Conservation (phyloP, 2,888 invertebrate genomes). For the Ditula angustiorana region DNA sequence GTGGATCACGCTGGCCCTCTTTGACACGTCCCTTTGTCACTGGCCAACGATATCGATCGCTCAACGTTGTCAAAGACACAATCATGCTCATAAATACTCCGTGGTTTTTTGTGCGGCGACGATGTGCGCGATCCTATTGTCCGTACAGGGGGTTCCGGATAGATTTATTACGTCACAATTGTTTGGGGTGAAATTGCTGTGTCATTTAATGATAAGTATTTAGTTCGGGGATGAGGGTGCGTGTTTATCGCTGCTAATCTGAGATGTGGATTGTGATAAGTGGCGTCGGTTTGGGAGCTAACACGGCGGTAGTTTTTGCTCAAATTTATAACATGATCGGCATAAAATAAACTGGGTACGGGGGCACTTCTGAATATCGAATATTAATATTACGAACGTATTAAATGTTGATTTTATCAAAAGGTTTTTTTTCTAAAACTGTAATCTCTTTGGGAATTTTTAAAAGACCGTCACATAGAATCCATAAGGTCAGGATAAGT, state of each 20-base stretch:
- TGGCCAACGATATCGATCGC: constrained; percentile 81
- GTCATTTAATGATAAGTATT: constrained; percentile 39
- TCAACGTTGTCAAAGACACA: constrained; percentile 70
- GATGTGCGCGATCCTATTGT: constrained; percentile 75
- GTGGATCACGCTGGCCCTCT: constrained; percentile 82
- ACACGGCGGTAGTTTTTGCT: neutral
- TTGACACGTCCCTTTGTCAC: constrained; percentile 74
- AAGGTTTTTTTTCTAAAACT: too few species aligned
- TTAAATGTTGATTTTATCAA: too few species aligned
- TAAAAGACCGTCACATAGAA: too few species aligned
- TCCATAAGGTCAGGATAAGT: too few species aligned
- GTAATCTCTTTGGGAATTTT: too few species aligned
- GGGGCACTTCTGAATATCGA: too few species aligned
- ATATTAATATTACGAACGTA: too few species aligned
- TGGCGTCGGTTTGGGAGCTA: neutral
- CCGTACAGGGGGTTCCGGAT: constrained; percentile 69
- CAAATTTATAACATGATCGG: neutral
- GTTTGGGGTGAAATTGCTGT: constrained; percentile 49
- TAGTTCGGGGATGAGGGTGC: constrained; percentile 27
- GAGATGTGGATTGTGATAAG: constrained; percentile 17
- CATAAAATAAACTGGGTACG: too few species aligned
- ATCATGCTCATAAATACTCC: constrained; percentile 82
- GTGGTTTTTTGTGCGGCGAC: constrained; percentile 67
- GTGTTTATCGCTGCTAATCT: constrained; percentile 24
- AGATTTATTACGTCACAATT: constrained; percentile 56